Evolutionary conservation across 2,797 vertebrate genomes (phyloP).

Genomic region (Gila robusta): DNA sequence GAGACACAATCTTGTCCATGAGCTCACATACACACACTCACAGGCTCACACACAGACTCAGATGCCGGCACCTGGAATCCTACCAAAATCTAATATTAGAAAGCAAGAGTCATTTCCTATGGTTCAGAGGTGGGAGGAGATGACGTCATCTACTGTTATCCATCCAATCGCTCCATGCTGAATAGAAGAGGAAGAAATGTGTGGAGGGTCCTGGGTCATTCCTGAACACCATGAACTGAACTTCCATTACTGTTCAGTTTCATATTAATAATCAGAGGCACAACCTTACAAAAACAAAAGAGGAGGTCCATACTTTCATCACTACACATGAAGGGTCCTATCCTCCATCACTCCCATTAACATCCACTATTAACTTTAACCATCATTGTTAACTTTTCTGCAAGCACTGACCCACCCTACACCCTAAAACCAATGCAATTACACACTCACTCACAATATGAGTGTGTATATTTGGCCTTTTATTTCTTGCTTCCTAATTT

Average conservation of each 20-base stretch:
- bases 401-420: neutral
- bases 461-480: neutral
- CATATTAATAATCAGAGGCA: neutral
- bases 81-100: conserved; percentile 45
- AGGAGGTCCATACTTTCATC: neutral
- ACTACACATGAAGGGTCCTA: neutral
- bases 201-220: too few species aligned
- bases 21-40: conserved; percentile 10
- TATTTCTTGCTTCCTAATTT: neutral
- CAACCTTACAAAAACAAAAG: conserved; percentile 3
- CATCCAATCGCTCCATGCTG: neutral
- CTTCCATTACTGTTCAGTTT: neutral
- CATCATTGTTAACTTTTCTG: too few species aligned
- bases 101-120: conserved; percentile 34
- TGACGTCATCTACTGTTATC: conserved; percentile 13
- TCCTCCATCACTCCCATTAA: neutral
- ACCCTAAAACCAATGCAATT: neutral
- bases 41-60: conserved; percentile 31
- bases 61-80: conserved; percentile 26
- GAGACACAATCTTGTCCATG: conserved; percentile 9
- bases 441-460: neutral
- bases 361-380: neutral
- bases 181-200: neutral
- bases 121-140: conserved; percentile 25
- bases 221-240: neutral